Percentiles rank a stretch among this genome's conserved stretches.
phyloP scores from a whole-genome alignment of 30 jellyfish, hydroid and myxozoan species.

The Aurelia sp. region DNA sequence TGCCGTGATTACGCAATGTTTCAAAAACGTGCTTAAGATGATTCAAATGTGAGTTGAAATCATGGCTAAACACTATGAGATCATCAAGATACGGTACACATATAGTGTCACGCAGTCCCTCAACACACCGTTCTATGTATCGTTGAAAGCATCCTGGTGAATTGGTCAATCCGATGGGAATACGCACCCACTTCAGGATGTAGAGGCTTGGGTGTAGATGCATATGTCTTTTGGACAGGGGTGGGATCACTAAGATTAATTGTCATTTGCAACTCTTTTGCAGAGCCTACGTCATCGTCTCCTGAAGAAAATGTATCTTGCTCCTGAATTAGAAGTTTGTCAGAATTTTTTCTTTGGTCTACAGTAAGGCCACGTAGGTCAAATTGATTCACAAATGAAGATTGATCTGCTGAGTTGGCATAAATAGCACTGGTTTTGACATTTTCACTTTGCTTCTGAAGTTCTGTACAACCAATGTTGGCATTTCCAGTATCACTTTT shows the following conservation, averaged over 20 bases:
- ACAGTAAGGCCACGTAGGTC: constrained; percentile 39
- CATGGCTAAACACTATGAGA: constrained; percentile 4
- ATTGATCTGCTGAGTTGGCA: constrained; percentile 28
- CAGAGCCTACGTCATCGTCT: constrained; percentile 26
- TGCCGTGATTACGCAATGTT: background rate
- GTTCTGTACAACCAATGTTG: background rate
- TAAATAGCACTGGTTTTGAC: constrained; percentile 29
- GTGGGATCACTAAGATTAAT: background rate
- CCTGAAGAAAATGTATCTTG: constrained; percentile 25
- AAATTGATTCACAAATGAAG: constrained; percentile 32
- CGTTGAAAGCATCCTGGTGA: constrained; percentile 25
- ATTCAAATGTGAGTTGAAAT: constrained; percentile 1
- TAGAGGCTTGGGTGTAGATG: constrained; percentile 12
- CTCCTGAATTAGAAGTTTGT: constrained; percentile 31
- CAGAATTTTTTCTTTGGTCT: constrained; percentile 31
- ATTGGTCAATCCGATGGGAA: background rate
- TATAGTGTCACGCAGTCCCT: constrained; percentile 18
- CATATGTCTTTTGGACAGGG: constrained; percentile 13
- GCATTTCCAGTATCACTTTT: constrained; percentile 37
- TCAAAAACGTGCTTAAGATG: constrained; percentile 2
- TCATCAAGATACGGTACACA: constrained; percentile 20
- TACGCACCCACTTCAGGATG: constrained; percentile 1
- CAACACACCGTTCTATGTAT: constrained; percentile 26
- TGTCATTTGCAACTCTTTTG: background rate
- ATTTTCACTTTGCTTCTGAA: constrained; percentile 13